Evolutionary conservation across 2,888 invertebrate genomes (phyloP), one percentile per base, ranked within the genome.

Genomic region (Pimpla rufipes): DNA sequence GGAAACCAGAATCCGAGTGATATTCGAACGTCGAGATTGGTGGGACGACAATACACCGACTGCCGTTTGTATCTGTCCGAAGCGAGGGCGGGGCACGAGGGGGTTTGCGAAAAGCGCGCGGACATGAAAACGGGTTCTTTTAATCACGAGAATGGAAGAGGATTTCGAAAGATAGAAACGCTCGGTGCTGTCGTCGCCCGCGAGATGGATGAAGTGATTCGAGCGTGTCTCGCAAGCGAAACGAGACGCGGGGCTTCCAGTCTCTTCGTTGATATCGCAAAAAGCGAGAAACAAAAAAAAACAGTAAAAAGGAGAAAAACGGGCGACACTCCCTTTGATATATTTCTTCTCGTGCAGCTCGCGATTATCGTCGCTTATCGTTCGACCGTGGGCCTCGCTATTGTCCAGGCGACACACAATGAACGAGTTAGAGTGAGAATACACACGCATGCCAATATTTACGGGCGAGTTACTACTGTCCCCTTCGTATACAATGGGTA

Each of bases 361-460:
- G 70, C 64, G 81, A 81, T 81, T 81, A 81, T 77, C 71, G 77
- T 77, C 59, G 77, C 77, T 77, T 77, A 77, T 81, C 81, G 81
- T 77, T 77, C 81, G 68, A 76, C 70, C 76, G 66, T 71, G 45
- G 59, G 45, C n/a, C 50, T 35, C 57, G 62, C 71, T 67, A 81
- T 77, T 81, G 81, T 81, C 77, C 77, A n/a, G 7, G 66, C 50
- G 67, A 64, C 52, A 47, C 66, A 76, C 76, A 71, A 76, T 66
- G 71, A 81, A 71, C 81, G 76, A 59, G 76, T 71, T 70, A 47
- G 76, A 73, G 55, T 45, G 73, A 73, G 59, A 59, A 70, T 37
- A 70, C n/a, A 59, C 59, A 45, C 55, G 18, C 18, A 35, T 59
- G 68, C 71, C 76, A 57, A 81, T 81, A 77, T 81, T 81, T 77